Percentiles rank a stretch among this genome's conserved stretches.
Evolutionary conservation across 2,888 invertebrate species (phyloP).

Genomic region (Aleiodes leptofemur): DNA sequence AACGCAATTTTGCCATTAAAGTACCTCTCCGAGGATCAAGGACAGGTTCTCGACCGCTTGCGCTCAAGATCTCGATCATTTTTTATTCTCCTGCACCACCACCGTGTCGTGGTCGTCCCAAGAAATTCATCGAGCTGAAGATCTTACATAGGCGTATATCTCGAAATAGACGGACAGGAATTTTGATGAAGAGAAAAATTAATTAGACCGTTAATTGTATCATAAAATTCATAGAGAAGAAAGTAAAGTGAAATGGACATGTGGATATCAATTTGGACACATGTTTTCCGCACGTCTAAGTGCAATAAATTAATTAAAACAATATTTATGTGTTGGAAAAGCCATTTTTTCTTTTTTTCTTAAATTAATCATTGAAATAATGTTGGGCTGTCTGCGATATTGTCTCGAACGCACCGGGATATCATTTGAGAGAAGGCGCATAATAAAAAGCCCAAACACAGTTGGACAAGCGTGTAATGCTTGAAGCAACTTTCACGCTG

Average conservation of each 20-base stretch:
- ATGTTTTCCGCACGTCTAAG: too few relatives aligned
- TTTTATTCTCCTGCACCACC: conserved; percentile 6
- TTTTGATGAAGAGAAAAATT: conserved; percentile 8
- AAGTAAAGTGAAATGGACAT: conserved; percentile 8
- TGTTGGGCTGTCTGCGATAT: conserved; percentile 26
- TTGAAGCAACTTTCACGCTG: conserved; percentile 41
- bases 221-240: not conserved
- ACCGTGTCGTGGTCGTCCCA: not conserved
- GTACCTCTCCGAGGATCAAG: conserved; percentile 39
- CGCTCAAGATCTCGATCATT: conserved; percentile 34
- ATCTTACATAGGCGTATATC: conserved; percentile 2
- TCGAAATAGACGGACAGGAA: conserved; percentile 13
- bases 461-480: conserved; percentile 42
- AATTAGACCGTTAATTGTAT: not conserved
- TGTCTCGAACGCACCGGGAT: conserved; percentile 31
- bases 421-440: not conserved
- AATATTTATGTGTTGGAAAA: too few relatives aligned
- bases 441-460: conserved; percentile 36
- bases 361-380: conserved; percentile 26
- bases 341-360: not conserved
- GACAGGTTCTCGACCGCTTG: conserved; percentile 35
- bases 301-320: not conserved
- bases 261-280: too few relatives aligned
- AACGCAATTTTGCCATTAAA: conserved; percentile 44
- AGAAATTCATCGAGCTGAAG: conserved; percentile 28